These are phyloP conservation scores for Squalus acanthias DNA, from an alignment of 2,797 vertebrate species.

Conservation along the genomic window DNA sequence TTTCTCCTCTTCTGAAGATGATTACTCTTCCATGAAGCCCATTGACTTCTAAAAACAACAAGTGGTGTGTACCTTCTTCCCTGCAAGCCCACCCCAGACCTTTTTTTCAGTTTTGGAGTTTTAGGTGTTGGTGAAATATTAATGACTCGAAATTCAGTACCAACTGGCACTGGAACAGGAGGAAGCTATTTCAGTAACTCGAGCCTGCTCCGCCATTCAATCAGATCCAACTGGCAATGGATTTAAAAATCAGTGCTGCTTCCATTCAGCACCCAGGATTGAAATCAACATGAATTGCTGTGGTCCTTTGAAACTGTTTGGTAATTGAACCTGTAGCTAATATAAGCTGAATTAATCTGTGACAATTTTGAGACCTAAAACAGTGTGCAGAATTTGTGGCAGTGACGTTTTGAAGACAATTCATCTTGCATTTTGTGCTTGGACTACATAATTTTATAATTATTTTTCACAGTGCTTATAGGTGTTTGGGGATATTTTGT, in stretches of 20 bases:
- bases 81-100: neutral
- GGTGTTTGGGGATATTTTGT: neutral
- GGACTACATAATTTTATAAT: neutral
- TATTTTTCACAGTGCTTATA: neutral
- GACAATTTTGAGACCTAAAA: neutral
- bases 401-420: neutral
- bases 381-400: neutral
- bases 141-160: neutral
- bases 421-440: neutral
- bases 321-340: neutral
- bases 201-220: too few species aligned
- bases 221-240: neutral
- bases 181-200: too few species aligned
- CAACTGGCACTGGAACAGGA: neutral
- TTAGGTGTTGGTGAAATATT: neutral
- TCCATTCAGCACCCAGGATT: neutral
- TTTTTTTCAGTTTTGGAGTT: neutral
- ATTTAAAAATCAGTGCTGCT: neutral
- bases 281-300: neutral
- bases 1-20: neutral
- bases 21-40: neutral
- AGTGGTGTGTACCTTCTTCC: neutral
- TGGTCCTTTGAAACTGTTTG: neutral
- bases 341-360: neutral
- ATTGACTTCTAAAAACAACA: neutral